phyloP scores from a whole-genome alignment of 2,888 invertebrate species.

The Argyresthia goedartella region DNA sequence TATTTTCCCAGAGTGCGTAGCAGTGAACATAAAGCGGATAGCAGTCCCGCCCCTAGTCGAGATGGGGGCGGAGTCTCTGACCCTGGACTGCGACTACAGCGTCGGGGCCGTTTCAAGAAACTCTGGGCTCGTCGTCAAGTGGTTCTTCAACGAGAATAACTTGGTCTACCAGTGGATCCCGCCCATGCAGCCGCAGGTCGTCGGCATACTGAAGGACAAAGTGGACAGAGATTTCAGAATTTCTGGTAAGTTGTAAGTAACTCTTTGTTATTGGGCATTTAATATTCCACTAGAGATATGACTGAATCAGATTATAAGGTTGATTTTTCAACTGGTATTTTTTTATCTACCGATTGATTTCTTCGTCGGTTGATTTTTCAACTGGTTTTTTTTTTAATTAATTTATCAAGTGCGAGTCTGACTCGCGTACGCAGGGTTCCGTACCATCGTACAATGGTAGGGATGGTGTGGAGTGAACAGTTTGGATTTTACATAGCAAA shows the following conservation, averaged over 20 bases:
- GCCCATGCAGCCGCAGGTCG: constrained; percentile 50
- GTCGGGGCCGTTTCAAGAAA: constrained; percentile 14
- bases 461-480: too few species aligned
- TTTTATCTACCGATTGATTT: too few species aligned
- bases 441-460: too few species aligned
- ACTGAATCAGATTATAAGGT: too few species aligned
- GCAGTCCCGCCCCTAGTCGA: constrained; percentile 53
- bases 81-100: constrained; percentile 19
- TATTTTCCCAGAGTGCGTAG: constrained; percentile 43
- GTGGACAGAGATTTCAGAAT: constrained; percentile 51
- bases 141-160: constrained; percentile 61
- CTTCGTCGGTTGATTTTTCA: too few species aligned
- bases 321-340: too few species aligned
- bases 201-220: constrained; percentile 58
- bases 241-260: constrained; percentile 34
- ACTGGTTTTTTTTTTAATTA: too few species aligned
- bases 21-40: constrained; percentile 55
- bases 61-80: constrained; percentile 36
- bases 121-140: constrained; percentile 53
- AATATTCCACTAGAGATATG: too few species aligned
- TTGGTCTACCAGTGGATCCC: constrained; percentile 66
- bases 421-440: too few species aligned
- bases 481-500: too few species aligned
- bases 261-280: too few species aligned
- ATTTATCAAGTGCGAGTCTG: too few species aligned